Evolutionary conservation across 2,888 invertebrate species (phyloP), one percentile per base, ranked within the genome.

Genomic region (Lampropteryx suffumata): DNA sequence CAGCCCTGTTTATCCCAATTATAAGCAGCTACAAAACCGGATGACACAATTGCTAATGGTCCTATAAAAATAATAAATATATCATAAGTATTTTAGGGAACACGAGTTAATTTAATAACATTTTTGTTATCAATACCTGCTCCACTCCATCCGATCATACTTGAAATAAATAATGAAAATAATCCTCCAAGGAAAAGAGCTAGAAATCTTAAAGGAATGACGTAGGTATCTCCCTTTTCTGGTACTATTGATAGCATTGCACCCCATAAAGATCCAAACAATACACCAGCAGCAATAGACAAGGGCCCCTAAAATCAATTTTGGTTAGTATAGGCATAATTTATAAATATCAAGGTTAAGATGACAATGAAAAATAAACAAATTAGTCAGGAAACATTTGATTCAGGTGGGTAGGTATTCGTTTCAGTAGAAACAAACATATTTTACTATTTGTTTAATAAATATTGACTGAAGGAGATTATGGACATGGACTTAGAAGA

Each of bases 141-240:
- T 8, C 93, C 93, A 45, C 92, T 89, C 90, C 88, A 92, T 24
- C 92, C 94, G 55, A 95, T 91, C 52, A 92, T 82, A 63, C 92
- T 94, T 63, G 95, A 95, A 41, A 96, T 95, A 72, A 97, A 94
- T 17, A 96, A 92, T 0, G 95, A 93, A 62, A 96, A 92, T 55
- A 96, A 74, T 4, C 96, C 96, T 17, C 94, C 94, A 0, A 93
- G 91, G 49, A 96, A 91, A 57, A 97, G 82, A 72, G 95, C 89
- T 47, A 95, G 70, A 52, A 95, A 93, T 65, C 96, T 84, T 62
- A 95, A 69, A 4, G 94, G 93, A 8, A 94, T 92, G 59, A 93
- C 91, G 65, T 93, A 94, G 8, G 90, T 92, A 66, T 95, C 95
- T 45, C 92, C 92, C 67, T 91, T 92, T 71, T 95, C 94, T 1